A percentile compares a stretch with the other conserved stretches of the same genome.
Evolutionary conservation across 1,140 invertebrate genomes (phyloP).

Genomic region (Tenebrio molitor): DNA sequence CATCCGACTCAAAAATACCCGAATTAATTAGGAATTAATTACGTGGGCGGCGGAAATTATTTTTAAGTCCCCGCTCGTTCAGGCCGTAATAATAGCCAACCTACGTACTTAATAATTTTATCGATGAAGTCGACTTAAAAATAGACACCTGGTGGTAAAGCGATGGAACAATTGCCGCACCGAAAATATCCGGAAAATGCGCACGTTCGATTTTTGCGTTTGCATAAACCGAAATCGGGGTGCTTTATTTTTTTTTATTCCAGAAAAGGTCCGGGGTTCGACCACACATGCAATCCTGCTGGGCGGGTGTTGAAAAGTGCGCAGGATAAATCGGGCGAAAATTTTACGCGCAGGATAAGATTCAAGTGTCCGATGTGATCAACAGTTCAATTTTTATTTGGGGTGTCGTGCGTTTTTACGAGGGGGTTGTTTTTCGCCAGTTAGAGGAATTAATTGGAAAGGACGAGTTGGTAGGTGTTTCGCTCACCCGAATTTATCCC

Average conservation of each 20-base stretch:
- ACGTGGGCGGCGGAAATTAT: slow-evolving; percentile 11
- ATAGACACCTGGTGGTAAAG: slow-evolving; percentile 14
- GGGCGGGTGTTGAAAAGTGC: not conserved
- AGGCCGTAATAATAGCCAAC: slow-evolving; percentile 13
- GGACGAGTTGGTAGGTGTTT: not conserved
- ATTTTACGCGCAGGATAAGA: not conserved
- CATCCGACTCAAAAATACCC: not conserved
- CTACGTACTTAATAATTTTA: slow-evolving; percentile 19
- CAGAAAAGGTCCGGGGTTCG: not conserved
- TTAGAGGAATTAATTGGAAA: slow-evolving; percentile 19
- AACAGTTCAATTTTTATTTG: slow-evolving; percentile 10
- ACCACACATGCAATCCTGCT: slow-evolving; percentile 1
- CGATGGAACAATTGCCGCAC: not conserved
- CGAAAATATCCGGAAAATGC: not conserved
- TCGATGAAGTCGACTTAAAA: slow-evolving; percentile 12
- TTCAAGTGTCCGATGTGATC: not conserved
- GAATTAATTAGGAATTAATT: slow-evolving; percentile 23
- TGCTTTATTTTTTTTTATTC: slow-evolving; percentile 17
- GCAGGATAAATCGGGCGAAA: too few relatives aligned
- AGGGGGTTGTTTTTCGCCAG: not conserved
- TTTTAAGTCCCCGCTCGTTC: slow-evolving; percentile 3
- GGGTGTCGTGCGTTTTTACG: not conserved
- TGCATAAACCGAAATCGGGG: slow-evolving; percentile 16
- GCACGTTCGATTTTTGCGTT: slow-evolving; percentile 5
- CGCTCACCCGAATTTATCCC: slow-evolving; percentile 9